A percentile compares a stretch with the other conserved stretches of the same genome.
phyloP scores from a whole-genome alignment of 2,113 vertebrate genomes.

The Nycticebus coucang region DNA sequence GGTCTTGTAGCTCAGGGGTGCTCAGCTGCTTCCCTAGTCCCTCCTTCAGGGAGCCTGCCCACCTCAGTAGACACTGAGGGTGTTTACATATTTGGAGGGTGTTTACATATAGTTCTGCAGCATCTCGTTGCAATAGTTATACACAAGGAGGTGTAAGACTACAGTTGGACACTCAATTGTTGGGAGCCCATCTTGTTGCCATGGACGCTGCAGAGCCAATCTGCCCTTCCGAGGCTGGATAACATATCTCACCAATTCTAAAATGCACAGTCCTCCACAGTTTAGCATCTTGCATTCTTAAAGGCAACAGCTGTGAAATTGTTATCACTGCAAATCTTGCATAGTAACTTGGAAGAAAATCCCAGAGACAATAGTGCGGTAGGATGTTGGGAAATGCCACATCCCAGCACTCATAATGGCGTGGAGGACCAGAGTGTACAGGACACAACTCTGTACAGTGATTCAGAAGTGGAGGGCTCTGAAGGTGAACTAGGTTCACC shows the following conservation, averaged over 20 bases:
- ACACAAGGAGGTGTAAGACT: neutral
- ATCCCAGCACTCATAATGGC: neutral
- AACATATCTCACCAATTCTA: neutral
- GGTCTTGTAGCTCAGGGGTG: neutral
- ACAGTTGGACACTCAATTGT: neutral
- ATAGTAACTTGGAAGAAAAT: neutral
- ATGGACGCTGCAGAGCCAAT: neutral
- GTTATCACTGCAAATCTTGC: neutral
- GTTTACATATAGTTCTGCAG: neutral
- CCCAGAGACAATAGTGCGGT: neutral
- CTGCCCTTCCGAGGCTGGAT: neutral
- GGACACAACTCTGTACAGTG: neutral
- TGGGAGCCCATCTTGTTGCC: neutral
- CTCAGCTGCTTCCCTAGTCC: neutral
- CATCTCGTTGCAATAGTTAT: neutral
- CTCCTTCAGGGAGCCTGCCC: neutral
- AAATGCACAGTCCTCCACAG: neutral
- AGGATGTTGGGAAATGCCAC: neutral
- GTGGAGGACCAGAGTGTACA: neutral
- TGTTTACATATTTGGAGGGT: too few species aligned
- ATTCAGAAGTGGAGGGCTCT: neutral
- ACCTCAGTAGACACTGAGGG: neutral
- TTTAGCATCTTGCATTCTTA: neutral
- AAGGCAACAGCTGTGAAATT: neutral
- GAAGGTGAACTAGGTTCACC: neutral